Evolutionary conservation across 2,113 vertebrate species (phyloP).

Genomic region (Burhinus oedicnemus): DNA sequence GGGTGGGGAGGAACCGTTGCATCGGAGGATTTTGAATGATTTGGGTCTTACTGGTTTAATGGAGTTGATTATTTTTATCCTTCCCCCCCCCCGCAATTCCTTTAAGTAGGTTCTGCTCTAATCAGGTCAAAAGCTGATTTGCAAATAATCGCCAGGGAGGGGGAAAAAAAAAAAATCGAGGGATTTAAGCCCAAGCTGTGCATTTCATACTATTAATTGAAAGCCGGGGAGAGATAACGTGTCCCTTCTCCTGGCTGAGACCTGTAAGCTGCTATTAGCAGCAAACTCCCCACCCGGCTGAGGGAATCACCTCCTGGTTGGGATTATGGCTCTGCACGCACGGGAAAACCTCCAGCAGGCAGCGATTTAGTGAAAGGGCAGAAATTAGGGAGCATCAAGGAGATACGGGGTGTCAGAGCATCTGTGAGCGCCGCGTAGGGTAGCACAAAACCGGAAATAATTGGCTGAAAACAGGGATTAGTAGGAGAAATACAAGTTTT

Average conservation of each 20-base stretch:
- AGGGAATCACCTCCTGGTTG: not conserved
- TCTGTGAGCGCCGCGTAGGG: fast-evolving
- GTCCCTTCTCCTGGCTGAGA: not conserved
- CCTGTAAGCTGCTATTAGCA: slow-evolving; percentile 44
- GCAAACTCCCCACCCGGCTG: not conserved
- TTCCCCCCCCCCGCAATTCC: not conserved
- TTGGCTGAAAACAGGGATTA: not conserved
- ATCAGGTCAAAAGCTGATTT: slow-evolving; percentile 77
- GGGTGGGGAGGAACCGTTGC: not conserved
- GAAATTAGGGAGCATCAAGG: not conserved
- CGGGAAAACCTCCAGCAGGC: not conserved
- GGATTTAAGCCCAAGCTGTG: slow-evolving; percentile 45
- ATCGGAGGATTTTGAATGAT: not conserved
- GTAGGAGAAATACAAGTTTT: not conserved
- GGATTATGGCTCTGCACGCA: not conserved
- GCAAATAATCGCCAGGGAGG: slow-evolving; percentile 57
- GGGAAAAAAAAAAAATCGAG: not conserved
- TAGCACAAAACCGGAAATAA: fast-evolving
- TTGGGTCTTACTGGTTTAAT: not conserved
- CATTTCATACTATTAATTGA: slow-evolving; percentile 76
- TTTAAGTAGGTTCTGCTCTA: slow-evolving; percentile 42
- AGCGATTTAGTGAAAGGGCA: not conserved
- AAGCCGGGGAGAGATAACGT: slow-evolving; percentile 56
- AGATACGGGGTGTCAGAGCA: not conserved
- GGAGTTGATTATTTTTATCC: not conserved